Base-by-base conservation (phyloP, 2,797 vertebrate species). In the Coranthus polyacanthus region DNA sequence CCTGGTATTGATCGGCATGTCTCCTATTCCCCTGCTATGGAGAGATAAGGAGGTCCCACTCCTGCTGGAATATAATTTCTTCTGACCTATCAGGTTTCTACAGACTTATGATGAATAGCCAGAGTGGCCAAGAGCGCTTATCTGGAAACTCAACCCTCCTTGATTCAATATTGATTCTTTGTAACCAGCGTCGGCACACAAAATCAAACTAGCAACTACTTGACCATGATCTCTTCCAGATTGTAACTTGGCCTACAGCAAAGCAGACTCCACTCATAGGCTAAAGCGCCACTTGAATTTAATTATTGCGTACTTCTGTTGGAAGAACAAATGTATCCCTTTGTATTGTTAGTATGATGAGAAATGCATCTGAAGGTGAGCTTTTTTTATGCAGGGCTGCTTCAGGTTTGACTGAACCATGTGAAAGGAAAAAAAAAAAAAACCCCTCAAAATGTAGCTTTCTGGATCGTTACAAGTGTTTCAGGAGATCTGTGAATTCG, bases 61-160 rank as follows among this genome's bases (percentile, higher is more conserved):
- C 94, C 76, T 93, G 93, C 92, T 93, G 94, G 95, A 96, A 96
- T 96, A 98, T 96, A 93, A 97, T 98, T 96, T 97, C 96, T 95
- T 95, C 96, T 95, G 95, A 97, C 96, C 96, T 96, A 96, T 97
- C 96, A 94, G 94, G 94, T 96, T 95, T 93, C 95, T 93, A 94
- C 95, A 96, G 94, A 96, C 97, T 96, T 97, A 96, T 98, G 96
- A 98, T 98, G 96, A 97, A 98, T 97, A 95, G 96, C 96, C 75
- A 72, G 92, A 94, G 93, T 94, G 94, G 94, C 94, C 94, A 92
- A 94, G 94, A 92, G 95, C 93, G 93, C 96, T 97, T 97, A 98
- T 97, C 96, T 96, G 88, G 92, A 95, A 95, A 96, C 94, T 94
- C 94, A 93, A 94, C 94, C 82, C 82, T 76, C 95, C 96, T 95